Base-by-base conservation (phyloP, 1,140 invertebrate species). In the Galleria mellonella region DNA sequence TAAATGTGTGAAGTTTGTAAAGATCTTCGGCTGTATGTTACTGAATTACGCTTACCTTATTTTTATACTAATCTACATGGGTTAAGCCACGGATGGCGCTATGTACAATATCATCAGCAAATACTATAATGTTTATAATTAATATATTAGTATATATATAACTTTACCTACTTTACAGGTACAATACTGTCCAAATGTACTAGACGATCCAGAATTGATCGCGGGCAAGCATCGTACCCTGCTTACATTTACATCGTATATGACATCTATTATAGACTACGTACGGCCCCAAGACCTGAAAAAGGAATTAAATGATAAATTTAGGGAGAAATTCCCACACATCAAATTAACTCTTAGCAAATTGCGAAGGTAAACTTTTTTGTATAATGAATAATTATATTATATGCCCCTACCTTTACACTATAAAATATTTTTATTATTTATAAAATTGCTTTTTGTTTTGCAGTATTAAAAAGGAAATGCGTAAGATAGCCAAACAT, bases 281-380 rank as follows among this genome's bases (percentile, higher is more conserved):
- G 96, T 98, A 0, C 93, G 96, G 64, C 96, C 97, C 14, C 94
- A 95, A n/a, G 97, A 98, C 84, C 85, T 99, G 42, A 99, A 99
- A 74, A 98, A 97, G 82, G 97, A 99, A 87, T 87, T 99, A 0
- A 99, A 99, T 86, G 97, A 98, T 69, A 98, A 98, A 85, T 99
- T 99, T 72, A 91, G 91, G 62, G 96, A 97, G 66, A 96, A 96
- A 70, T 99, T 98, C 87, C 97, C 97, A 0, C 91, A 96, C 55
- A 94, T 99, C 51, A 94, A 98, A 72, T 87, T 99, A 0, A 98
- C 97, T 1, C 88, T 99, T n/a, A 98, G 96, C 83, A 99, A 99
- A 89, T 86, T 99, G 23, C 89, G 97, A 83, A 98, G 96, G 96
- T 97, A 89, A 56, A 5, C 27, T 13, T 36, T 2, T 32, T 23